These are phyloP conservation scores for Crotalus viridis DNA, from an alignment of 2,113 vertebrate species.

Conservation along the genomic window DNA sequence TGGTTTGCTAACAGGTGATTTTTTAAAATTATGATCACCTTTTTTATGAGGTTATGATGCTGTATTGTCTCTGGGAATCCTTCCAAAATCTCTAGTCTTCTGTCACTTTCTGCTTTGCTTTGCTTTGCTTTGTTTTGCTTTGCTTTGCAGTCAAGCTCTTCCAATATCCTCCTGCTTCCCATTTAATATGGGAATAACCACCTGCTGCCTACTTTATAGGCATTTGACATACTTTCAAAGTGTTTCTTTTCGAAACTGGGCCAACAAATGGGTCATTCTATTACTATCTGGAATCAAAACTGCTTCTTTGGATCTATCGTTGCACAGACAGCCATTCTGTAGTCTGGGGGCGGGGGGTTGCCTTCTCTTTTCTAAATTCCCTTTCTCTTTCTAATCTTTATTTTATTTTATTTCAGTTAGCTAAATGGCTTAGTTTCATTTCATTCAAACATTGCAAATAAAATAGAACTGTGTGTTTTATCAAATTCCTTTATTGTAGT, in stretches of 20 bases:
- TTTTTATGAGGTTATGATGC: not conserved
- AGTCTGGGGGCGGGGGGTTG: not conserved
- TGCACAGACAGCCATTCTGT: not conserved
- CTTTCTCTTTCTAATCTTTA: not conserved
- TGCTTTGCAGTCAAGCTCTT: not conserved
- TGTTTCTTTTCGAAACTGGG: slow-evolving; percentile 1
- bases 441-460: slow-evolving; percentile 3
- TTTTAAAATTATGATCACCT: not conserved
- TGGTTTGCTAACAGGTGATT: not conserved
- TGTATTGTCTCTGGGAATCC: not conserved
- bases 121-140: not conserved
- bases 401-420: not conserved
- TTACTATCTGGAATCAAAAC: slow-evolving; percentile 27
- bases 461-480: not conserved
- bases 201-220: slow-evolving; percentile 17
- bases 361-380: slow-evolving; percentile 1
- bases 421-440: not conserved
- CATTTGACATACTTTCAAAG: slow-evolving; percentile 6
- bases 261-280: slow-evolving; percentile 34
- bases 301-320: slow-evolving; percentile 15
- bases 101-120: not conserved
- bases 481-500: not conserved
- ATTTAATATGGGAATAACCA: slow-evolving; percentile 24
- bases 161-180: slow-evolving; percentile 4
- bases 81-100: not conserved